Evolutionary conservation across 2,113 vertebrate genomes (phyloP).

Genomic region (Sorex fumeus): DNA sequence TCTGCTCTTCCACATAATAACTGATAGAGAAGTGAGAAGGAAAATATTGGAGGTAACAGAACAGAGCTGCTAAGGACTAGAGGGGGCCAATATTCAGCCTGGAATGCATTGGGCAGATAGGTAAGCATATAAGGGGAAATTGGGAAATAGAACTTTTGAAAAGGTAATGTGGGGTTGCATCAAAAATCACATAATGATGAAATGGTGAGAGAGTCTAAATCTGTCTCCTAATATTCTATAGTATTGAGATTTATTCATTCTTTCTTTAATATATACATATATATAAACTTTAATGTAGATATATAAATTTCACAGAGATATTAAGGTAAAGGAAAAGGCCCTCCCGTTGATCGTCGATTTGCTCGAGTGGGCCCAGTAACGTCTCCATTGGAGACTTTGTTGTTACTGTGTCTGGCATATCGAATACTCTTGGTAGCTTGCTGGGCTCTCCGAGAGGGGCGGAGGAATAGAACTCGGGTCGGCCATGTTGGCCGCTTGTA

Average conservation of each 20-base stretch:
- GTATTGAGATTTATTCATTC: not conserved
- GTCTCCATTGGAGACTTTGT: too few species aligned
- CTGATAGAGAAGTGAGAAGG: not conserved
- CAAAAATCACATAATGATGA: not conserved
- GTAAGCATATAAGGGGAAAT: not conserved
- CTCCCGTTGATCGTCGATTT: too few species aligned
- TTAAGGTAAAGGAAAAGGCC: too few species aligned
- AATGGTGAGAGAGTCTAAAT: not conserved
- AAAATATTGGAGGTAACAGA: not conserved
- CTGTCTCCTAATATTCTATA: not conserved
- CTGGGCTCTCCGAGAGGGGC: too few species aligned
- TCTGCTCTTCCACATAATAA: constrained; percentile 33
- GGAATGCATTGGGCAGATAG: not conserved
- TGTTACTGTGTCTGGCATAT: too few species aligned
- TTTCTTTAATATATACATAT: not conserved
- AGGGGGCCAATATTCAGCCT: too few species aligned
- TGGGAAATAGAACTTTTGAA: not conserved
- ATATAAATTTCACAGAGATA: not conserved
- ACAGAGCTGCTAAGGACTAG: not conserved
- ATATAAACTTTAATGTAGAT: too few species aligned
- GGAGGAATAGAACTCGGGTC: too few species aligned
- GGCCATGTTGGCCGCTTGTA: too few species aligned
- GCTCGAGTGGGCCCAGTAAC: too few species aligned
- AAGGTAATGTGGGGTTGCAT: not conserved
- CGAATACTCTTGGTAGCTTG: too few species aligned